A percentile compares a stretch with the other conserved stretches of the same genome.
phyloP scores from a whole-genome alignment of 2,113 vertebrate species.

The Sigmodon hispidus region DNA sequence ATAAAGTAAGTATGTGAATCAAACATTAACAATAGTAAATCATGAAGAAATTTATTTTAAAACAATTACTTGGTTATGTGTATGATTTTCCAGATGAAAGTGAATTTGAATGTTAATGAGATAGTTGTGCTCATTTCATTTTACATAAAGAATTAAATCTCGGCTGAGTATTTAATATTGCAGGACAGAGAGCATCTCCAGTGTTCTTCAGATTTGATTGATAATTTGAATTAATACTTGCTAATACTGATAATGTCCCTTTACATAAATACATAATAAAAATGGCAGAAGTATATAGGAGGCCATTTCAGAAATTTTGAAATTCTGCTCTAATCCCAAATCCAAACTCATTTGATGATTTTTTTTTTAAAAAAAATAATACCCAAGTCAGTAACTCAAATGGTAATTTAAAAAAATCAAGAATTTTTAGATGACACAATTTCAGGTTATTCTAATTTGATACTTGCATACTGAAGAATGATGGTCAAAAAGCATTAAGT shows the following conservation, averaged over 20 bases:
- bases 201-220: background rate
- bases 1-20: background rate
- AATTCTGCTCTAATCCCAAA: background rate
- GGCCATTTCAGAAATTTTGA: background rate
- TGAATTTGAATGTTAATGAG: background rate
- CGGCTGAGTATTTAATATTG: background rate
- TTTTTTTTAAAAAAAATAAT: background rate
- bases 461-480: background rate
- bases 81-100: background rate
- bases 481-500: background rate
- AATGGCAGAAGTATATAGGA: background rate
- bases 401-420: background rate
- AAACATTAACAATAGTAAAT: background rate
- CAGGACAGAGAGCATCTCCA: background rate
- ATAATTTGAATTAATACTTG: background rate
- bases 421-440: background rate
- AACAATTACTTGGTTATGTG: background rate
- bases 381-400: background rate
- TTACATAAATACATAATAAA: background rate
- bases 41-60: background rate
- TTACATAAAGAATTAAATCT: background rate
- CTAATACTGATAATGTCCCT: background rate
- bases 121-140: background rate
- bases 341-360: background rate
- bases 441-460: background rate